A percentile compares a stretch with the other conserved stretches of the same genome.
These are phyloP conservation scores for Opisthocomus hoazin DNA, from an alignment of 2,113 vertebrate species.

Conservation along the genomic window DNA sequence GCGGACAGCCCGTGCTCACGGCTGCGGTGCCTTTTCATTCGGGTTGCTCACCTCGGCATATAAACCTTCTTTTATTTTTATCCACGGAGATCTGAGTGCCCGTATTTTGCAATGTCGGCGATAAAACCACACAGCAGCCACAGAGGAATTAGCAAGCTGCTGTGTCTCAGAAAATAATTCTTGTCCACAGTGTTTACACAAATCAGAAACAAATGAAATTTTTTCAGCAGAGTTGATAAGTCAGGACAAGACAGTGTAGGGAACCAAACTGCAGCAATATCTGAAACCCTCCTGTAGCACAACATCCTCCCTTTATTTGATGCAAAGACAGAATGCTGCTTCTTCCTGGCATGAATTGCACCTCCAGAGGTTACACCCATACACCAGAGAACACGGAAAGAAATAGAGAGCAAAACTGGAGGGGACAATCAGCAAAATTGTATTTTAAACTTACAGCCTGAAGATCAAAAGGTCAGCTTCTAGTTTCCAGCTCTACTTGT, in stretches of 20 bases:
- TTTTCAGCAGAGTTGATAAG: background rate
- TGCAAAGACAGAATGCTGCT: background rate
- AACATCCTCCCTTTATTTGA: background rate
- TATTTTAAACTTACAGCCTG: background rate
- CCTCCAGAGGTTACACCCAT: background rate
- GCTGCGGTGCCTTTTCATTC: background rate
- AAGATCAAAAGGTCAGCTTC: slow-evolving; percentile 12
- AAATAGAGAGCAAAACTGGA: background rate
- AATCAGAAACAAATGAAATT: background rate
- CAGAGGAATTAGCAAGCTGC: background rate
- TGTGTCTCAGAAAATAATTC: background rate
- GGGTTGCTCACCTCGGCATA: background rate
- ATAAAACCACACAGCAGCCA: background rate
- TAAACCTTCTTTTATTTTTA: background rate
- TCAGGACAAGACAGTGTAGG: background rate
- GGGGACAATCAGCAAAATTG: background rate
- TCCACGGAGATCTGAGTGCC: background rate
- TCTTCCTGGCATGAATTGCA: background rate
- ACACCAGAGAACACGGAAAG: background rate
- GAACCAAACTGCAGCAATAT: background rate
- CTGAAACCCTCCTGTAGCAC: background rate
- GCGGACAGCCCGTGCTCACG: accelerated
- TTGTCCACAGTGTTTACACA: accelerated
- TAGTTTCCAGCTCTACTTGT: background rate
- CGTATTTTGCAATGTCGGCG: background rate